A percentile compares a stretch with the other conserved stretches of the same genome.
Evolutionary conservation across 2,888 invertebrate species (phyloP).

Genomic region (Drosophila parthenogenetica): DNA sequence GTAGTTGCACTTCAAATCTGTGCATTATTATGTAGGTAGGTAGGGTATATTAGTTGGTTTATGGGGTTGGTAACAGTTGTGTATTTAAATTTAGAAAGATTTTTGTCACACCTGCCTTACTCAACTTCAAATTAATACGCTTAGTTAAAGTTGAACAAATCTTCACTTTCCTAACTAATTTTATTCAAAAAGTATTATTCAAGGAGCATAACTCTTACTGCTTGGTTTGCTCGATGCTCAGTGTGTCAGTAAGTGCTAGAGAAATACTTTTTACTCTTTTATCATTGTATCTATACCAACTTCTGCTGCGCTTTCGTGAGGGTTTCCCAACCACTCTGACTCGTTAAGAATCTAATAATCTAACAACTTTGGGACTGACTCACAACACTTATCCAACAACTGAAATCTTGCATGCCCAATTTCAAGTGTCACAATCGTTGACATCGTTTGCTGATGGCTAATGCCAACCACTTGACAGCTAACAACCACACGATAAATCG

Average conservation of each 20-base stretch:
- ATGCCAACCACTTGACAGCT: constrained; percentile 74
- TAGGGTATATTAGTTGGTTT: not conserved
- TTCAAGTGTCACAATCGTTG: constrained; percentile 72
- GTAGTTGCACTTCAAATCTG: constrained; percentile 34
- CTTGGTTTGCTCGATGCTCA: not conserved
- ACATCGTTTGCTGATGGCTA: constrained; percentile 61
- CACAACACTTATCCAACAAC: constrained; percentile 51
- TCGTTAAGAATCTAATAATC: constrained; percentile 26
- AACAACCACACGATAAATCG: constrained; percentile 73
- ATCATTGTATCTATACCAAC: not conserved
- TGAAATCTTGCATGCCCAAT: constrained; percentile 72
- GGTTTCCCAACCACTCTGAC: not conserved
- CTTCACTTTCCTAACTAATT: too few relatives aligned
- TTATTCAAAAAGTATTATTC: too few relatives aligned
- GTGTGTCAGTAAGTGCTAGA: too few relatives aligned
- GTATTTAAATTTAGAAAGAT: not conserved
- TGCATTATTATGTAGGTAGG: constrained; percentile 39
- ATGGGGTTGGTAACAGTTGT: constrained; percentile 9
- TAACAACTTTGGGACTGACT: constrained; percentile 18
- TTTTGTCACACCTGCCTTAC: too few relatives aligned
- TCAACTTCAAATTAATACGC: too few relatives aligned
- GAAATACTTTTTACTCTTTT: not conserved
- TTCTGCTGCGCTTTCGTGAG: constrained; percentile 5
- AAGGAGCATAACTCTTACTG: not conserved
- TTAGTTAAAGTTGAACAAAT: too few relatives aligned